Conservation (phyloP, 2,888 invertebrate genomes). For the Alentia gelatinosa region DNA sequence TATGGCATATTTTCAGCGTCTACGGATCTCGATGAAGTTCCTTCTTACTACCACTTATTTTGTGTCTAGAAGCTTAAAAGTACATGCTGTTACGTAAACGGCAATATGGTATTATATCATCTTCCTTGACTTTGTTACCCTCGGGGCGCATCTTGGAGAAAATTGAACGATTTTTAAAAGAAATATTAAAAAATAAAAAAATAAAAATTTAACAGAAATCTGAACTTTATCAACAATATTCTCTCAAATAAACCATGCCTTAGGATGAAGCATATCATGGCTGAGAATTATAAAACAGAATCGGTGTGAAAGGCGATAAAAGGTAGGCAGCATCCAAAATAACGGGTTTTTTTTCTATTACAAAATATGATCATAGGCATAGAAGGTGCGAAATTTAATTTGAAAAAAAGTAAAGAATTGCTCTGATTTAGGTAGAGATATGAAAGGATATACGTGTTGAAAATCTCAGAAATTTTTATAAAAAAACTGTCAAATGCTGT, state of each 20-base stretch:
- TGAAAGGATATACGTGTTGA: too few species aligned
- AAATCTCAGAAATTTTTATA: too few species aligned
- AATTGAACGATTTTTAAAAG: background rate
- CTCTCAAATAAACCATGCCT: background rate
- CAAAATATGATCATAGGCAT: too few species aligned
- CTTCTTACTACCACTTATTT: background rate
- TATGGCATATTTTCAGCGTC: too few species aligned
- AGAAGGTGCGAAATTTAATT: too few species aligned
- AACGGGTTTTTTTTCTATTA: too few species aligned
- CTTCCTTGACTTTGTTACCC: slow-evolving; percentile 32
- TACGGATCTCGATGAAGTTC: too few species aligned
- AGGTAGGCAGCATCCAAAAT: background rate
- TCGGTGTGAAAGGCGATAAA: background rate
- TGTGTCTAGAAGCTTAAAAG: slow-evolving; percentile 11
- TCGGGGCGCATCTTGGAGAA: slow-evolving; percentile 9
- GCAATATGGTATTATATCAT: slow-evolving; percentile 40
- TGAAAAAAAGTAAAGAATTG: too few species aligned
- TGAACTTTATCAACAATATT: too few species aligned
- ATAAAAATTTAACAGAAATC: background rate
- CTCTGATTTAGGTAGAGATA: too few species aligned
- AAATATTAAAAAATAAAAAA: background rate
- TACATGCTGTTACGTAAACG: slow-evolving; percentile 31
- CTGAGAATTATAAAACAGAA: background rate
- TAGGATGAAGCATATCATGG: background rate
- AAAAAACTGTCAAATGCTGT: too few species aligned